phyloP scores from a whole-genome alignment of 2,888 invertebrate species.

The Ceramica pisi region DNA sequence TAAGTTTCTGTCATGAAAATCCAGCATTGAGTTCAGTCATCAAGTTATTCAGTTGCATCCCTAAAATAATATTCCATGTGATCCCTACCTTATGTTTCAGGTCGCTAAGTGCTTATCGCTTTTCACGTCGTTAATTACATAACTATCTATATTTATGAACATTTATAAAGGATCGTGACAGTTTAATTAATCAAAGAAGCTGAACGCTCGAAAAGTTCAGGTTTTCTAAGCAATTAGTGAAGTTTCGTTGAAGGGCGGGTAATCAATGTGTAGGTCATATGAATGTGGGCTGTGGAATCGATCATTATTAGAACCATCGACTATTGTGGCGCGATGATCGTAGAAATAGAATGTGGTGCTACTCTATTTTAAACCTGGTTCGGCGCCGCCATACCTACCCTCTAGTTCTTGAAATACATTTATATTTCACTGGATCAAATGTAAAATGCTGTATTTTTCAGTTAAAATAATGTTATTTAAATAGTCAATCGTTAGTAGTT shows the following conservation, averaged over 20 bases:
- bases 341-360: conserved; percentile 30
- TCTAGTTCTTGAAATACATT: neutral
- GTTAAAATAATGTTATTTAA: conserved; percentile 1
- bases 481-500: conserved; percentile 18
- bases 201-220: conserved; percentile 49
- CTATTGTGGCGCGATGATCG: conserved; percentile 54
- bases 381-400: neutral
- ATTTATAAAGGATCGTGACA: conserved; percentile 18
- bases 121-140: conserved; percentile 31
- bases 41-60: conserved; percentile 30
- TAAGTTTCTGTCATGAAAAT: conserved; percentile 38
- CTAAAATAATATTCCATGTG: neutral
- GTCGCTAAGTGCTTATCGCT: conserved; percentile 23
- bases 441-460: neutral
- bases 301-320: conserved; percentile 58
- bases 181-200: conserved; percentile 37
- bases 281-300: conserved; percentile 65
- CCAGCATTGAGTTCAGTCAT: conserved; percentile 50
- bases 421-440: neutral
- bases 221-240: conserved; percentile 59
- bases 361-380: conserved; percentile 37
- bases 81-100: conserved; percentile 34
- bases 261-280: conserved; percentile 64
- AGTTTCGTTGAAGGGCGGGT: conserved; percentile 63
- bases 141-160: conserved; percentile 12